Base-by-base conservation (phyloP, 2,888 invertebrate genomes). In the Carcina quercana region DNA sequence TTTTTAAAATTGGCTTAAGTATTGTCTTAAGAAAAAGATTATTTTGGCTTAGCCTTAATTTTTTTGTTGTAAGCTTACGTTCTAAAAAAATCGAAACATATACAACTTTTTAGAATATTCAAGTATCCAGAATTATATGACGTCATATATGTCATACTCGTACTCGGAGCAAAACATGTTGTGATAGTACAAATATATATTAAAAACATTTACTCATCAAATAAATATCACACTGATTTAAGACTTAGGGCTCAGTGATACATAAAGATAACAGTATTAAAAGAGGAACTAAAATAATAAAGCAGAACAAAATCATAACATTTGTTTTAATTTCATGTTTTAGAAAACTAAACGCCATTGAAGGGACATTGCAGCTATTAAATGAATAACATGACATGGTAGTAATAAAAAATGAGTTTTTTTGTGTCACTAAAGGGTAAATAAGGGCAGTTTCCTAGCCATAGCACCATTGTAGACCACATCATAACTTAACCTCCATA, bases 141-240 rank as follows among this genome's bases (percentile, higher is more conserved):
- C 30, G 35, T 30, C 28, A 31, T 38, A 34, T 28, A 32, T 25
- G 28, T 32, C 21, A 33, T 39, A 30, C 33, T 36, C 29, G 33
- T 30, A 14, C 5, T 14, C 29, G 11, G 19, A 30, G 51, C 55
- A 50, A 58, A 53, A 62, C 52, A 53, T 60, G 61, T 72, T 73
- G 67, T 70, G 69, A 78, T 76, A 82, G 82, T 82, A 82, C 80
- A 82, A 82, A 80, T 74, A 59, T n/a, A n/a, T n/a, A n/a, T n/a
- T n/a, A n/a, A 62, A 69, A 61, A 63, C 59, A 59, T 60, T 59
- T 53, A 58, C 52, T 48, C 49, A 47, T 45, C n/a, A n/a, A n/a
- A n/a, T n/a, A 47, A 50, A 53, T 46, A 50, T 42, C 43, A 26
- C 38, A 50, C 44, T 42, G 49, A 58, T 56, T 59, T 15, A 28